Evolutionary conservation across 2,113 vertebrate genomes (phyloP), one percentile per base, ranked within the genome.

Genomic region (Phoxinus phoxinus): DNA sequence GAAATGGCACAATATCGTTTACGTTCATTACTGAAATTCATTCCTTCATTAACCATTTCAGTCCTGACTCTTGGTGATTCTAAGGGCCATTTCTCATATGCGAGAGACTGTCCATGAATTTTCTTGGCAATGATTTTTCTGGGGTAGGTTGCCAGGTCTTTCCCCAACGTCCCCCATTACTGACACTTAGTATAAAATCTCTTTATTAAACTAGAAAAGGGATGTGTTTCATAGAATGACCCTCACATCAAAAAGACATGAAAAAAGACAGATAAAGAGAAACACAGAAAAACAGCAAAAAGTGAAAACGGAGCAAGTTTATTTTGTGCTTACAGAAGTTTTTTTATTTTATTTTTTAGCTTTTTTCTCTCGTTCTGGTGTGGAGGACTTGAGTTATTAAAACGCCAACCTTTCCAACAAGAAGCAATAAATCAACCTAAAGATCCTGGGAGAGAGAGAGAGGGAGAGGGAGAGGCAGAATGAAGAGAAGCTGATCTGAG

Each of bases 381-480:
- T 92, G 92, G 91, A 94, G 90, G 90, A 94, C 89, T 93, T 95
- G 94, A 94, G 93, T 95, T 94, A 95, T 95, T 95, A 94, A 95
- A 95, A 95, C 90, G 92, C 92, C 94, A 94, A 91, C 92, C 92
- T 93, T 93, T 94, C 93, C 93, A 94, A 94, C 93, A 91, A 92
- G 92, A 94, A 87, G 93, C 90, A 93, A 95, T 95, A 94, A 95
- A 95, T 95, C 94, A 94, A 94, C 91, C 91, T 93, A 93, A 94
- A 94, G 93, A 94, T 94, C 92, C 90, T 90, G 86, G 88, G 92
- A 91, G 88, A 86, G 79, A 82, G 71, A 78, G 76, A 48, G 44
- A 73, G 86, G 77, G 74, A 74, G 44, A 53, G 65, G 63, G 67
- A 82, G 23, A 73, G 46, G 51, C 32, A 32, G 63, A 86, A 63